A percentile compares a stretch with the other conserved stretches of the same genome.
These are phyloP conservation scores for Rhagophthalmus giganteus DNA, from an alignment of 2,888 invertebrate genomes.

Conservation along the genomic window DNA sequence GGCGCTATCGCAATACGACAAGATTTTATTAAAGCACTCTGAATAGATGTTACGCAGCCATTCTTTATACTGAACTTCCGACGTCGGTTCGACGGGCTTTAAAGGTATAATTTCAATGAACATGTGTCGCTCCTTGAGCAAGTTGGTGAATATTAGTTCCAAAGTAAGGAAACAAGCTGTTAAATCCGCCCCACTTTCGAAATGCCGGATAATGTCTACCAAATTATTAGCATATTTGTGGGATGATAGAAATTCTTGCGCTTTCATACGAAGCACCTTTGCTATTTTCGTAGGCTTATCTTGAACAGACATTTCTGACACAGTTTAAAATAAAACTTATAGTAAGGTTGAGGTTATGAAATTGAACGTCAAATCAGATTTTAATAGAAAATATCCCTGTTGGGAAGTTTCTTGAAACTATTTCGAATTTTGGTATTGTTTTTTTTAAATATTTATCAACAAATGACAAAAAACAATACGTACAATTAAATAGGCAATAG, in stretches of 20 bases:
- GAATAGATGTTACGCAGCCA: constrained; percentile 75
- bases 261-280: constrained; percentile 68
- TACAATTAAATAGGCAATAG: too few relatives aligned
- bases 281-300: constrained; percentile 60
- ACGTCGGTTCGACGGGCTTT: constrained; percentile 61
- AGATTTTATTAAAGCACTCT: constrained; percentile 62
- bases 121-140: constrained; percentile 69
- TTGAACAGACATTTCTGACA: constrained; percentile 42
- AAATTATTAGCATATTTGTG: constrained; percentile 68
- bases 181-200: constrained; percentile 58
- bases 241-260: constrained; percentile 70
- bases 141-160: constrained; percentile 71
- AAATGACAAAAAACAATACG: too few relatives aligned
- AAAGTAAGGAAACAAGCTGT: constrained; percentile 67
- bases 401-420: too few relatives aligned
- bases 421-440: too few relatives aligned
- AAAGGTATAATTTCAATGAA: constrained; percentile 63
- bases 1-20: constrained; percentile 59
- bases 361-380: constrained; percentile 7
- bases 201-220: constrained; percentile 68
- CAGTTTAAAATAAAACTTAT: constrained; percentile 13
- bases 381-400: too few relatives aligned
- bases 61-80: constrained; percentile 65
- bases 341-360: constrained; percentile 13
- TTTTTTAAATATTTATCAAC: too few relatives aligned